Evolutionary conservation across 2,797 vertebrate genomes (phyloP).

Genomic region (Manis javanica): DNA sequence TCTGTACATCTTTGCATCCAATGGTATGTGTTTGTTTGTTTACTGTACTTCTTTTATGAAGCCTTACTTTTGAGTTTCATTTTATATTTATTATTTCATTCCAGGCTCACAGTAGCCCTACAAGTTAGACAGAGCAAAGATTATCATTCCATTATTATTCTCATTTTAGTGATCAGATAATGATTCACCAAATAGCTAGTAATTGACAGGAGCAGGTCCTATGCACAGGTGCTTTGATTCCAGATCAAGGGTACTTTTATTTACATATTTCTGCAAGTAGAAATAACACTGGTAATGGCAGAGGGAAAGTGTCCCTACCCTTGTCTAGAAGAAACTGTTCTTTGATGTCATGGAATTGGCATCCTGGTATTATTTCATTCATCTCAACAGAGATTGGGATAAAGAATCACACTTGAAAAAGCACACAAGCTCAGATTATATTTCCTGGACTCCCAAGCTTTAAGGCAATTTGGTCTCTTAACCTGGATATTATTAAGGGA

Average conservation of each 20-base stretch:
- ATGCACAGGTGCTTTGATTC: background rate
- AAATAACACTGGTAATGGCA: background rate
- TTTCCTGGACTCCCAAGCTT: background rate
- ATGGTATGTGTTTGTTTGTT: background rate
- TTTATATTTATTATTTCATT: background rate
- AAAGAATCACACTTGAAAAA: background rate
- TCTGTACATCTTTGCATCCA: background rate
- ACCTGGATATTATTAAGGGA: background rate
- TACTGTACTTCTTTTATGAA: background rate
- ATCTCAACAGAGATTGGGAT: background rate
- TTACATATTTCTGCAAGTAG: background rate
- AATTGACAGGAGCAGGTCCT: background rate
- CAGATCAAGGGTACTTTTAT: background rate
- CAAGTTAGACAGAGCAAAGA: background rate
- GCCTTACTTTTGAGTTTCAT: background rate
- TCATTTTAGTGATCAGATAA: background rate
- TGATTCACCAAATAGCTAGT: too few relatives aligned
- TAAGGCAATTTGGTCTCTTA: background rate
- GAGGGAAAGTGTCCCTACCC: background rate
- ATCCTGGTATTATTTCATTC: background rate
- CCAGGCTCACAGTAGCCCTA: background rate
- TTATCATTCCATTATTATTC: background rate
- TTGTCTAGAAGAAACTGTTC: background rate
- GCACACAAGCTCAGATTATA: background rate
- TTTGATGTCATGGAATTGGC: background rate